Evolutionary conservation across 2,113 vertebrate genomes (phyloP).

Genomic region (Pangasianodon gigas): DNA sequence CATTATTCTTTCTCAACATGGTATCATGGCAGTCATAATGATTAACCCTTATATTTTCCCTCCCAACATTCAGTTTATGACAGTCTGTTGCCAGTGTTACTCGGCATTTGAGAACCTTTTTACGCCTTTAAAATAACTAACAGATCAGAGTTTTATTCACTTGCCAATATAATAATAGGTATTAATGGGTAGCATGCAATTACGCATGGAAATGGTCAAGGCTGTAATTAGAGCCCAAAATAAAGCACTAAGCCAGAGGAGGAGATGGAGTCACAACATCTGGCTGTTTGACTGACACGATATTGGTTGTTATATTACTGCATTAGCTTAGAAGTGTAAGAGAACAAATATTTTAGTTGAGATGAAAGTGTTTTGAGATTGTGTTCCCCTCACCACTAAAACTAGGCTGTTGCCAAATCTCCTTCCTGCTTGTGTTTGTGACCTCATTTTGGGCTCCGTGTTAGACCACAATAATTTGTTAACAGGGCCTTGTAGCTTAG

Average conservation of each 20-base stretch:
- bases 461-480: background rate
- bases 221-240: constrained; percentile 49
- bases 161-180: constrained; percentile 46
- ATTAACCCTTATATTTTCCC: background rate
- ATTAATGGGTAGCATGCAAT: constrained; percentile 31
- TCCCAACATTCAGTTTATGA: background rate
- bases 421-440: constrained; percentile 1
- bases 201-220: constrained; percentile 42
- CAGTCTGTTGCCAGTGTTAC: background rate
- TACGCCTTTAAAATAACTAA: constrained; percentile 20
- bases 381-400: too few species aligned
- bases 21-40: constrained; percentile 13
- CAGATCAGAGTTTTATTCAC: constrained; percentile 40
- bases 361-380: background rate
- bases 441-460: background rate
- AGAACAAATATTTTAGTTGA: too few species aligned
- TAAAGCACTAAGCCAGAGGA: constrained; percentile 27
- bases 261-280: constrained; percentile 38
- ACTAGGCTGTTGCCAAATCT: background rate
- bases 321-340: background rate
- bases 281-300: constrained; percentile 11
- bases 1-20: background rate
- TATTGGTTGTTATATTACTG: background rate
- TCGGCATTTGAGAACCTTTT: constrained; percentile 10
- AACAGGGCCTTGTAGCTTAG: background rate